A percentile compares a stretch with the other conserved stretches of the same genome.
These are phyloP conservation scores for Remorina albescens DNA, from an alignment of 2,797 vertebrate species.

Conservation along the genomic window DNA sequence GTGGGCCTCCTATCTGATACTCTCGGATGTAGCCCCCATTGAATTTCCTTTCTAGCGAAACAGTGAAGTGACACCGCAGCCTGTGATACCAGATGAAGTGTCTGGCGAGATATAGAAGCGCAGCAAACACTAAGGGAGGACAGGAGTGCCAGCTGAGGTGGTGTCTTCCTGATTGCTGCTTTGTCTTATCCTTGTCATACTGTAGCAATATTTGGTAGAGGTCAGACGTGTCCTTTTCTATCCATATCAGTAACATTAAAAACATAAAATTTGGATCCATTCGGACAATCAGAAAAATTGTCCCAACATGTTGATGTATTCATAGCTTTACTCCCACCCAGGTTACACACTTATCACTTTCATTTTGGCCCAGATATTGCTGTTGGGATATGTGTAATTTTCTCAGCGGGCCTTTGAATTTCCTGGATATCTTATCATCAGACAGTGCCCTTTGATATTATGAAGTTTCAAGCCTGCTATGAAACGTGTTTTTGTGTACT, in stretches of 20 bases:
- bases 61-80: conserved; percentile 30
- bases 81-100: conserved; percentile 43
- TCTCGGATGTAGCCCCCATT: conserved; percentile 9
- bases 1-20: conserved; percentile 32
- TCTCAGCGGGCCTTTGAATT: conserved; percentile 73
- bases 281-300: conserved; percentile 72
- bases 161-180: conserved; percentile 49
- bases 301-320: conserved; percentile 72
- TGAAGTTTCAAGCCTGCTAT: conserved; percentile 70
- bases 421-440: conserved; percentile 77
- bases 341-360: conserved; percentile 79
- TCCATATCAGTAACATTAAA: conserved; percentile 64
- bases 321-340: conserved; percentile 74
- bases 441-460: conserved; percentile 72
- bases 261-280: conserved; percentile 48
- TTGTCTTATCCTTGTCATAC: conserved; percentile 50
- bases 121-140: conserved; percentile 28
- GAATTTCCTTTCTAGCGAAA: conserved; percentile 45
- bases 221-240: conserved; percentile 52
- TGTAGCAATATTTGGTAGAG: conserved; percentile 46
- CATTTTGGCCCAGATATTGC: conserved; percentile 78
- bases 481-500: conserved; percentile 59
- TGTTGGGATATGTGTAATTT: conserved; percentile 75
- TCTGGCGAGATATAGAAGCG: conserved; percentile 44
- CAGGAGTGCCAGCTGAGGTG: conserved; percentile 32